These are phyloP conservation scores for Tetraneura akinire DNA, from an alignment of 1,140 invertebrate species.

Conservation along the genomic window DNA sequence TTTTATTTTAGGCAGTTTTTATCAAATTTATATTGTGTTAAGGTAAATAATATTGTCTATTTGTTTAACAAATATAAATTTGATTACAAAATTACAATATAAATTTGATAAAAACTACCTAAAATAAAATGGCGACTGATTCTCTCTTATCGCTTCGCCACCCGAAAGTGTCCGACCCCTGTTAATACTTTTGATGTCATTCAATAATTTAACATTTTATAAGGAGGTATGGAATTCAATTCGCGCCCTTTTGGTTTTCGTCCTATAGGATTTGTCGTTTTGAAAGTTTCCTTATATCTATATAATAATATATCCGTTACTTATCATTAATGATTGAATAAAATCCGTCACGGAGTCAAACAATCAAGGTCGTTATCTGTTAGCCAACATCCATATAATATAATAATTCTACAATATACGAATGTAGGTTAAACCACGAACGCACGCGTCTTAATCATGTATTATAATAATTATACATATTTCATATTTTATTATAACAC, in stretches of 20 bases:
- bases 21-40: too few species aligned
- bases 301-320: not conserved
- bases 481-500: too few species aligned
- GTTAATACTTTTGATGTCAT: too few species aligned
- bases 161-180: too few species aligned
- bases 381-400: not conserved
- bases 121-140: too few species aligned
- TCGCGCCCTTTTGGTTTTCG: conserved; percentile 11
- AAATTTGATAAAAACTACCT: too few species aligned
- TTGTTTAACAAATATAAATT: too few species aligned
- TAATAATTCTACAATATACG: not conserved
- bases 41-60: too few species aligned
- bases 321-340: conserved; percentile 27
- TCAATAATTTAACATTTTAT: too few species aligned
- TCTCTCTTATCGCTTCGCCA: too few species aligned
- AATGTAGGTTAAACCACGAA: conserved; percentile 37
- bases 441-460: conserved; percentile 7
- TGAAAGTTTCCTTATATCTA: not conserved
- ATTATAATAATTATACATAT: not conserved
- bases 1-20: too few species aligned
- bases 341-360: conserved; percentile 40
- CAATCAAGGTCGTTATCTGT: conserved; percentile 42
- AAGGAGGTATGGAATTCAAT: not conserved
- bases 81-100: too few species aligned
- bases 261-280: not conserved